phyloP scores from a whole-genome alignment of 2,113 vertebrate genomes.

The Mesitornis unicolor region DNA sequence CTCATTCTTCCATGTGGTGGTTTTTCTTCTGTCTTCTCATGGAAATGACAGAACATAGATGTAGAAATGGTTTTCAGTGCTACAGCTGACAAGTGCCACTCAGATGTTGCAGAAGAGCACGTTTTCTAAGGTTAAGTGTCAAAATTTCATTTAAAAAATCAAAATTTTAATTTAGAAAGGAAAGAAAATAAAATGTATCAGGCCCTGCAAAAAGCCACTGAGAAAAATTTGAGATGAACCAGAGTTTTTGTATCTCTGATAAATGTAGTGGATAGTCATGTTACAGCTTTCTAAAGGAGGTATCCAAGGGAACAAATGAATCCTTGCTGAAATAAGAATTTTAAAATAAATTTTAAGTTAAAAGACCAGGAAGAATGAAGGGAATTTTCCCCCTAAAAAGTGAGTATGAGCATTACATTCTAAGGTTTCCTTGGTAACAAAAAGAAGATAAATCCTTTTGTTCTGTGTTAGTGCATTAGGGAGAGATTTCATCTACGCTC shows the following conservation, averaged over 20 bases:
- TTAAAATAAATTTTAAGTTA: not conserved
- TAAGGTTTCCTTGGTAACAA: constrained; percentile 58
- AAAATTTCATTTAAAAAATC: not conserved
- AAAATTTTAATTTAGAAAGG: not conserved
- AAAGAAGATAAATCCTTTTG: constrained; percentile 52
- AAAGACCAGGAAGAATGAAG: not conserved
- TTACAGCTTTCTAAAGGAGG: not conserved
- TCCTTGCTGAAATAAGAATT: not conserved
- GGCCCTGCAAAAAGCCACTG: not conserved
- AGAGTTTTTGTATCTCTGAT: not conserved
- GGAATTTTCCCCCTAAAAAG: not conserved
- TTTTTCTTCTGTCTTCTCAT: not conserved
- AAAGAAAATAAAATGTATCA: not conserved
- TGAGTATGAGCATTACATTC: not conserved
- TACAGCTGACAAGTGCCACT: not conserved
- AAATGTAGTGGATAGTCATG: not conserved
- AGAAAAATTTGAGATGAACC: not conserved
- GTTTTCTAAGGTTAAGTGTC: not conserved
- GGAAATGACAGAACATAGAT: not conserved
- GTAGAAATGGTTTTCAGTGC: not conserved
- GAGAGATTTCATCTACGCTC: constrained; percentile 31
- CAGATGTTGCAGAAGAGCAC: not conserved
- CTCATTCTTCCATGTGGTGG: not conserved
- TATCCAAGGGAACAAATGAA: not conserved
- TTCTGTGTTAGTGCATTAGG: constrained; percentile 12